These are phyloP conservation scores for Cataglyphis cursor DNA, from an alignment of 2,888 invertebrate genomes.

Conservation along the genomic window DNA sequence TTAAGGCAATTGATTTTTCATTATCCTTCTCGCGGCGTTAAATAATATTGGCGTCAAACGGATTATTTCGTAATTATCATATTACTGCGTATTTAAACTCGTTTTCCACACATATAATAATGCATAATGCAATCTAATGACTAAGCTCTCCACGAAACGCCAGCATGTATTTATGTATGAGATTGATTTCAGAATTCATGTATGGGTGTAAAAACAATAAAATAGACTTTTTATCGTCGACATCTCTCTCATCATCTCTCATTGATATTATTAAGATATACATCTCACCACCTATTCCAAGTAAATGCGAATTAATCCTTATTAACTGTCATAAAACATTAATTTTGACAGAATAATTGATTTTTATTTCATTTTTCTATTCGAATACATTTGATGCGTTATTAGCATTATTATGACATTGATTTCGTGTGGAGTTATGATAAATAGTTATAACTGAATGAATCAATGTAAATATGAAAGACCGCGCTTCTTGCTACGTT, in stretches of 20 bases:
- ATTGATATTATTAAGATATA: background rate
- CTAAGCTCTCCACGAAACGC: constrained; percentile 17
- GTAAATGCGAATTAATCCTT: constrained; percentile 33
- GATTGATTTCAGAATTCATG: constrained; percentile 30
- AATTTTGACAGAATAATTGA: constrained; percentile 19
- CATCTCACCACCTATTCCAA: background rate
- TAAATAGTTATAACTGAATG: background rate
- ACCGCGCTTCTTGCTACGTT: background rate
- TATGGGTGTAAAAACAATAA: constrained; percentile 25
- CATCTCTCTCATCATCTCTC: constrained; percentile 1
- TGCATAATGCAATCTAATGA: constrained; percentile 35
- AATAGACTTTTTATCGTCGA: constrained; percentile 13
- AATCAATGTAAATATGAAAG: constrained; percentile 8
- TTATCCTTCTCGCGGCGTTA: background rate
- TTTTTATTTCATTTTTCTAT: constrained; percentile 8
- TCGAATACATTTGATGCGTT: background rate
- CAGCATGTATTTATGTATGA: constrained; percentile 35
- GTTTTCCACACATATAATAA: background rate
- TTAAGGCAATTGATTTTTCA: constrained; percentile 31
- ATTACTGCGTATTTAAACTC: constrained; percentile 34
- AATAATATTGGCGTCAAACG: constrained; percentile 9
- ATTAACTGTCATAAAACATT: constrained; percentile 36
- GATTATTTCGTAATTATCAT: constrained; percentile 35
- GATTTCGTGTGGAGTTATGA: constrained; percentile 10
- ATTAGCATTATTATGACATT: constrained; percentile 23